Base-by-base conservation (phyloP, 2,888 invertebrate species). In the Eurytoma adleriae region DNA sequence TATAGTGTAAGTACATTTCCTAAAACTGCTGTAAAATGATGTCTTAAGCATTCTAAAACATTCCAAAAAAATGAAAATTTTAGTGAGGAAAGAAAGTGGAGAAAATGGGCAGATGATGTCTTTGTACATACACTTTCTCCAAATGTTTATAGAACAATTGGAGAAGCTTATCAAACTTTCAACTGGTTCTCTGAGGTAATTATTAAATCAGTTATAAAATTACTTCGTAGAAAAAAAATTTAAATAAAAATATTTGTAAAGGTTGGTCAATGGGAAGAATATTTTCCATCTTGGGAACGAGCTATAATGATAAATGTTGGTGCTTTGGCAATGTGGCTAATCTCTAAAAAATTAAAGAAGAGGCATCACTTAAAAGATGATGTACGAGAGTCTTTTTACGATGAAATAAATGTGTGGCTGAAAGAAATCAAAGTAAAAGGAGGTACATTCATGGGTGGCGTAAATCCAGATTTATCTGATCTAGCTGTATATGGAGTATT, bases 91-190 rank as follows among this genome's bases (percentile, higher is more conserved):
- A 93, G 97, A 54, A 95, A 97, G 87, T 99, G 99, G 99, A 93
- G 99, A 68, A 94, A 95, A 87, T 99, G 99, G 99, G 96, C 96
- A 0, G 99, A 99, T 90, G 93, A 94, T 69, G 94, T 95, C 59
- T 92, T 99, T 1, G 98, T 99, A 0, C 99, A 99, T 89, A 94
- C 95, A 0, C 92, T 99, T 54, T 99, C 99, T 0, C 99, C 99
- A 0, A 99, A 99, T 91, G 98, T 99, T 50, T 99, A 99, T 89
- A 94, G 98, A 79, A 96, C 96, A 0, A 91, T 93, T 0, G 91
- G 92, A 0, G 99, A 99, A 91, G 94, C 99, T 0, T 90, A 97
- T 27, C 95, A 97, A 89, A 96, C 99, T 0, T 99, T 99, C 91
- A 94, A 95, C 84, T 98, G 98, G 96, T 99, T 99, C 91, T 96